A percentile compares a stretch with the other conserved stretches of the same genome.
Evolutionary conservation across 1,140 invertebrate genomes (phyloP).

Genomic region (Saccostrea cuccullata): DNA sequence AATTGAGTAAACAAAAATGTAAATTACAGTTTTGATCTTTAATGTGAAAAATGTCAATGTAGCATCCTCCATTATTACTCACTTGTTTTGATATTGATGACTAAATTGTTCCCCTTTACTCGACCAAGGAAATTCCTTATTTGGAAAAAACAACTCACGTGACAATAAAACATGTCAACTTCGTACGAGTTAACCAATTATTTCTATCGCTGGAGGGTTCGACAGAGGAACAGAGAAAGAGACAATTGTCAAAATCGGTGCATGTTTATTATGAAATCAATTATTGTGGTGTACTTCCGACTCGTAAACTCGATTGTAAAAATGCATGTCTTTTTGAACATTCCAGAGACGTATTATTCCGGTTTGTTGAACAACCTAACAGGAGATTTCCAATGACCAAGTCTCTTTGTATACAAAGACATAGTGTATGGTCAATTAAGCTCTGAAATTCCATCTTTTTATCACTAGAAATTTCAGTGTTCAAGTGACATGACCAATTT

Average conservation of each 20-base stretch:
- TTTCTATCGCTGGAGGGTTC: background rate
- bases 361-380: background rate
- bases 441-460: too few relatives aligned
- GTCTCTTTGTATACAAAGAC: too few relatives aligned
- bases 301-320: background rate
- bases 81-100: background rate
- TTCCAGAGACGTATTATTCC: background rate
- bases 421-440: too few relatives aligned
- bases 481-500: too few relatives aligned
- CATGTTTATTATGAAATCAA: background rate
- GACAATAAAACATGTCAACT: constrained; percentile 15
- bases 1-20: too few relatives aligned
- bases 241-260: background rate
- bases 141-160: background rate
- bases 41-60: background rate
- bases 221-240: background rate
- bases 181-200: background rate
- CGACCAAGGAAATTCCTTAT: background rate
- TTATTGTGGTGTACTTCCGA: background rate
- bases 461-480: too few relatives aligned
- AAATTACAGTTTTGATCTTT: too few relatives aligned
- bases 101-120: background rate
- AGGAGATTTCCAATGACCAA: too few relatives aligned
- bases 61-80: background rate
- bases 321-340: background rate